phyloP scores from a whole-genome alignment of 2,888 invertebrate species.

The Ditula angustiorana region DNA sequence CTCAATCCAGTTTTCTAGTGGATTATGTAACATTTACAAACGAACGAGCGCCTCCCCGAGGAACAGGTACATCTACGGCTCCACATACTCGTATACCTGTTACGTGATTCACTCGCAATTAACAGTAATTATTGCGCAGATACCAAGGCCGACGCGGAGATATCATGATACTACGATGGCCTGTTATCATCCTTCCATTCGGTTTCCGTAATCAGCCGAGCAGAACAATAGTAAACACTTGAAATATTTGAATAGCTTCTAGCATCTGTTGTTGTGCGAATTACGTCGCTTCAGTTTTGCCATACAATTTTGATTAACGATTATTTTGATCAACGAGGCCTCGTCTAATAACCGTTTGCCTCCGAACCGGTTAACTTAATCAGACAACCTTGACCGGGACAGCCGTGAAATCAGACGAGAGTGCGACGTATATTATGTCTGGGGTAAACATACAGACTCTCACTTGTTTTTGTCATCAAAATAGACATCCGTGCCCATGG shows the following conservation, averaged over 20 bases:
- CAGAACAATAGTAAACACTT: slow-evolving; percentile 8
- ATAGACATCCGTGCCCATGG: not conserved
- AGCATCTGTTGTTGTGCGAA: not conserved
- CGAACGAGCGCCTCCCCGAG: not conserved
- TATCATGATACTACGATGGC: slow-evolving; percentile 5
- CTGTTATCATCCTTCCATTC: slow-evolving; percentile 19
- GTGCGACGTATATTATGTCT: slow-evolving; percentile 29
- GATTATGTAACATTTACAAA: not conserved
- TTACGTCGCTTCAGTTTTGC: no score
- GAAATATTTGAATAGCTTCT: not conserved
- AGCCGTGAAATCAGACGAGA: slow-evolving; percentile 5
- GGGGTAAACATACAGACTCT: slow-evolving; percentile 1
- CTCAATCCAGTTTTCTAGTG: not conserved
- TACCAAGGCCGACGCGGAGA: slow-evolving; percentile 18
- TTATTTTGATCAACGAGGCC: not conserved
- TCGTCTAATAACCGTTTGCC: not conserved
- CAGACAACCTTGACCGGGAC: slow-evolving; percentile 11
- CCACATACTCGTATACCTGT: slow-evolving; percentile 2
- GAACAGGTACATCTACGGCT: not conserved
- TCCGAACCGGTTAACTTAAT: slow-evolving; percentile 4
- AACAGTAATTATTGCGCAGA: slow-evolving; percentile 5
- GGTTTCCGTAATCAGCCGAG: slow-evolving; percentile 25
- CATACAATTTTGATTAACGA: not conserved
- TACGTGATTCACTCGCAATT: slow-evolving; percentile 15
- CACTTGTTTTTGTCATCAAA: not conserved